These are phyloP conservation scores for Malurus splendens DNA, from an alignment of 2,797 vertebrate genomes.

Conservation along the genomic window DNA sequence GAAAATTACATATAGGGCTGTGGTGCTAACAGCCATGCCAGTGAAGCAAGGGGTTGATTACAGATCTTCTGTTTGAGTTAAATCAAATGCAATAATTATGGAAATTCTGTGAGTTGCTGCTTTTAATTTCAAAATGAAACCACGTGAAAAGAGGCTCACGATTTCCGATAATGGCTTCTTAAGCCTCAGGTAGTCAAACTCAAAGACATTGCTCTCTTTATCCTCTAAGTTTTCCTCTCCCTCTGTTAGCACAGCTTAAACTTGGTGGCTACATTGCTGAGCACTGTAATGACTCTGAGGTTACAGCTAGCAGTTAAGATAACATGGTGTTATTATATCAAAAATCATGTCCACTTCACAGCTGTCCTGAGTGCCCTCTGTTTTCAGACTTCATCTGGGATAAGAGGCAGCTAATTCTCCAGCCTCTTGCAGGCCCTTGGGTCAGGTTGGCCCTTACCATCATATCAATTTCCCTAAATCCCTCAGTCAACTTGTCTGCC, in stretches of 20 bases:
- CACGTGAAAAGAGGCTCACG: background rate
- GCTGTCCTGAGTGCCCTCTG: background rate
- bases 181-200: background rate
- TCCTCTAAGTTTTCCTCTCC: background rate
- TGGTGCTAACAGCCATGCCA: background rate
- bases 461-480: background rate
- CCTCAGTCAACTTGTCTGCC: background rate
- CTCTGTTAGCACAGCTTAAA: background rate
- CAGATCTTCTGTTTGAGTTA: background rate
- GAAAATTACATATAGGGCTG: background rate
- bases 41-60: background rate
- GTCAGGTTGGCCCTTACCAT: background rate
- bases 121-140: background rate
- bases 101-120: background rate
- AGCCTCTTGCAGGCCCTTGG: background rate
- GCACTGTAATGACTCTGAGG: background rate
- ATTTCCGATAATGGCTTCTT: background rate
- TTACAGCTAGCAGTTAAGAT: background rate
- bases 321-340: background rate
- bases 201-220: background rate
- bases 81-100: background rate
- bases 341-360: background rate
- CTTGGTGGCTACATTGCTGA: background rate
- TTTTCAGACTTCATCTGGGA: constrained; percentile 1
- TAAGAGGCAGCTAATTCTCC: constrained; percentile 2